phyloP scores from a whole-genome alignment of 2,797 vertebrate genomes.

The Sphenopsis melanotis region DNA sequence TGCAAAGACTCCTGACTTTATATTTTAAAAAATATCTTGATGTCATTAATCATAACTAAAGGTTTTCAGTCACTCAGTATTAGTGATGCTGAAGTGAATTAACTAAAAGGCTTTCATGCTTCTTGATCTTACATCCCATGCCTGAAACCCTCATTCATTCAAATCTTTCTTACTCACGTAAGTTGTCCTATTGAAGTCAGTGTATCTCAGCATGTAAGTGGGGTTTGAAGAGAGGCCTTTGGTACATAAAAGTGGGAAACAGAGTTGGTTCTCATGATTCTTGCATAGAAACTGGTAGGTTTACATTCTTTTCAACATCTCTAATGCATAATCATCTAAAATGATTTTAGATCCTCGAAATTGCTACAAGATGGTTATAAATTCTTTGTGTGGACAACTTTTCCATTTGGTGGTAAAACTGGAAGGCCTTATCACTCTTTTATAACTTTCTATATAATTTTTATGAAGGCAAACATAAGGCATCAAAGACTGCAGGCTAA shows the following conservation, averaged over 20 bases:
- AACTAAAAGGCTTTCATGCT: constrained; percentile 52
- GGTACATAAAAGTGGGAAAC: constrained; percentile 3
- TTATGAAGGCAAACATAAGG: constrained; percentile 73
- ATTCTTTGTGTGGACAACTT: constrained; percentile 72
- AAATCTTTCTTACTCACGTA: constrained; percentile 5
- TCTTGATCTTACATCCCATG: constrained; percentile 38
- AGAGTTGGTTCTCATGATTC: neutral
- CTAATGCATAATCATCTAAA: constrained; percentile 65
- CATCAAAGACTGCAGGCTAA: constrained; percentile 70
- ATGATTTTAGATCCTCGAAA: constrained; percentile 63
- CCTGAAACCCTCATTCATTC: neutral
- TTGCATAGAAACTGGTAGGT: constrained; percentile 53
- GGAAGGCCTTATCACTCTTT: constrained; percentile 73
- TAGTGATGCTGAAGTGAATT: constrained; percentile 46
- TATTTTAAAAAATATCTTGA: neutral
- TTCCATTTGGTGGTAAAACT: constrained; percentile 74
- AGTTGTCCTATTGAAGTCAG: constrained; percentile 35
- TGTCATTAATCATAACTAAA: constrained; percentile 33
- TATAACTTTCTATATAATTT: constrained; percentile 76
- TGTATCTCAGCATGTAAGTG: constrained; percentile 19
- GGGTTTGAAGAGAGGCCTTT: constrained; percentile 24
- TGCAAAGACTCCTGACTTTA: neutral
- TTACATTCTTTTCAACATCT: constrained; percentile 58
- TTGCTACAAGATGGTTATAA: constrained; percentile 76
- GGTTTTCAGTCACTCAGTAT: constrained; percentile 40